Evolutionary conservation across 2,888 invertebrate genomes (phyloP), one percentile per base, ranked within the genome.

Genomic region (Liopterus haemorrhoidalis): DNA sequence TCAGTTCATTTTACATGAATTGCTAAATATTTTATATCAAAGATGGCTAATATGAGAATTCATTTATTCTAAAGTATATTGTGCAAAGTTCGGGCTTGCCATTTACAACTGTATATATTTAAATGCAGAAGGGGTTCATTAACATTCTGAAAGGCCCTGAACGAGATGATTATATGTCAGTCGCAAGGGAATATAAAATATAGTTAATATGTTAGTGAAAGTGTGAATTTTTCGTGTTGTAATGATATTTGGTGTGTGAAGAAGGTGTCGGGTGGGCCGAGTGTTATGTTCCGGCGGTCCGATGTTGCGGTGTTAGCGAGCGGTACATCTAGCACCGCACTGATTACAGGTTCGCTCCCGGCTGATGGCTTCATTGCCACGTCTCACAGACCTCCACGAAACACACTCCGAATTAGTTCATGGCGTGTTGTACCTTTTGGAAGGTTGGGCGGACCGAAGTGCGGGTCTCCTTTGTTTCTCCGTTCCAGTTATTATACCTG

Each of bases 311-410:
- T 4, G 12, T 25, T 11, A 11, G 22, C 4, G n/a, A 25, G 25
- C 25, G 25, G 25, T 25, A 25, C 25, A 25, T 25, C 12, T 25
- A 12, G 25, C 25, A 25, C 25, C 12, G 18, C 24, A 27, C 30
- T 28, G 20, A 20, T 27, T 22, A 27, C 43, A 31, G 16, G 33
- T 15, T 8, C 19, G 33, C 19, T 27, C 19, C 32, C 31, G 24
- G 21, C 39, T 45, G 45, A 45, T 45, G 45, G 45, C 45, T 45
- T 45, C 45, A 45, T 45, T 32, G 45, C 39, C 38, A 22, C 30
- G 32, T 22, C 38, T 9, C 28, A 11, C 8, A 19, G 38, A 27
- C 25, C 38, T 27, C 27, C 38, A 38, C 38, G 38, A 38, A 38
- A 38, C 27, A 15, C n/a, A 19, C 12, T 12, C 38, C 38, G 27